Evolutionary conservation across 1,140 invertebrate genomes (phyloP).

Genomic region (Rhyacophila brunnea): DNA sequence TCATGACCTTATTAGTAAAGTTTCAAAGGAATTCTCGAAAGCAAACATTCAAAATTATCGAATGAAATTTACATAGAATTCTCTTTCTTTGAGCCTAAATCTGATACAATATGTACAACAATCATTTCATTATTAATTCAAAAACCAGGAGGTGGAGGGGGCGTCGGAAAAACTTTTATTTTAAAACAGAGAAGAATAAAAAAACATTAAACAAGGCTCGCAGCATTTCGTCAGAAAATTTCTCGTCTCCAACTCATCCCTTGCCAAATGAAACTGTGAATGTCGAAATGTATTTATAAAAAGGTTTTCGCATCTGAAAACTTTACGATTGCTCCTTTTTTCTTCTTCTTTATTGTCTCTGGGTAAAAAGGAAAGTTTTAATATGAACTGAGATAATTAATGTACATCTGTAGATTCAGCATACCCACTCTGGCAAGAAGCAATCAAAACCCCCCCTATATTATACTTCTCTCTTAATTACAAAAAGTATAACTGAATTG

Average conservation of each 20-base stretch:
- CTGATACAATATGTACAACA: not conserved
- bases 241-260: not conserved
- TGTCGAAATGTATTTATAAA: conserved; percentile 29
- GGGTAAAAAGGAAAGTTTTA: conserved; percentile 19
- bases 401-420: not conserved
- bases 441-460: no score
- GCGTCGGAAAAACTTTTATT: conserved; percentile 21
- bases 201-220: conserved; percentile 18
- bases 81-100: no score
- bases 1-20: no score
- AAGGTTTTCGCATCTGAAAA: conserved; percentile 30
- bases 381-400: conserved; percentile 17
- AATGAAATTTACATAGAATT: no score
- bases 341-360: conserved; percentile 10
- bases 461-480: no score
- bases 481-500: not conserved
- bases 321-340: conserved; percentile 22
- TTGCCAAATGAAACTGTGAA: not conserved
- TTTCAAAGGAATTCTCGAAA: no score
- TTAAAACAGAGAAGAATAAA: conserved; percentile 15
- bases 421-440: no score
- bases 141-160: conserved; percentile 7
- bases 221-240: conserved; percentile 1
- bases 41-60: no score
- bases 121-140: conserved; percentile 18